Base-by-base conservation (phyloP, 2,888 invertebrate species). In the Andrena bicolor region DNA sequence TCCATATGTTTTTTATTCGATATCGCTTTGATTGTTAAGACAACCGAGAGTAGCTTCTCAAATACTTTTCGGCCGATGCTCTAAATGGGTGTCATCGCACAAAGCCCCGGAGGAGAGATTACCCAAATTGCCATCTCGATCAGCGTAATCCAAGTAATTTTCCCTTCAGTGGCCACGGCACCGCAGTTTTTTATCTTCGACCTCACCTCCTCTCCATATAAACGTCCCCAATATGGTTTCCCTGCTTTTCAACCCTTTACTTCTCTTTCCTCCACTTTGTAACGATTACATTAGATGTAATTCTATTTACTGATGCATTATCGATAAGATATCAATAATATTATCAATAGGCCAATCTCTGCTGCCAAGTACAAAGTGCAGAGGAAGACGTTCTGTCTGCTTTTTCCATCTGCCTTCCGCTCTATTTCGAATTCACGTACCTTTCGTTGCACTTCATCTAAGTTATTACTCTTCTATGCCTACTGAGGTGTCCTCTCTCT, bases 381-480 rank as follows among this genome's bases (percentile, higher is more conserved):
- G 16, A 41, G 48, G 35, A 64, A 58, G 63, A 70, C n/a, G 56
- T 41, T n/a, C 30, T 26, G n/a, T 23, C 8, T 32, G 16, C 48
- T n/a, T 6, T 48, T 2, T 28, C 41, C 8, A 5, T 16, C 13
- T 13, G n/a, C n/a, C 3, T 8, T 56, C 20, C 60, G 58, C 66
- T 32, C 7, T 56, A 26, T 30, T 48, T 65, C 48, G 56, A 48
- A 23, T 35, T 28, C 30, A 23, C 65, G 69, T 53, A 48, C 53
- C 26, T 28, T 51, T 82, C 69, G 56, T 76, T 66, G 66, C 76
- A 69, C 71, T 73, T 80, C 79, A 64, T 58, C 74, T 72, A 79
- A 66, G 72, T 84, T 69, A 86, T 87, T 84, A 86, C 80, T 80
- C 73, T 41, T 28, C 30, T 63, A 70, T 79, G 60, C 56, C 76